Conservation (phyloP, 2,888 invertebrate genomes). For the Cerastis leucographa region DNA sequence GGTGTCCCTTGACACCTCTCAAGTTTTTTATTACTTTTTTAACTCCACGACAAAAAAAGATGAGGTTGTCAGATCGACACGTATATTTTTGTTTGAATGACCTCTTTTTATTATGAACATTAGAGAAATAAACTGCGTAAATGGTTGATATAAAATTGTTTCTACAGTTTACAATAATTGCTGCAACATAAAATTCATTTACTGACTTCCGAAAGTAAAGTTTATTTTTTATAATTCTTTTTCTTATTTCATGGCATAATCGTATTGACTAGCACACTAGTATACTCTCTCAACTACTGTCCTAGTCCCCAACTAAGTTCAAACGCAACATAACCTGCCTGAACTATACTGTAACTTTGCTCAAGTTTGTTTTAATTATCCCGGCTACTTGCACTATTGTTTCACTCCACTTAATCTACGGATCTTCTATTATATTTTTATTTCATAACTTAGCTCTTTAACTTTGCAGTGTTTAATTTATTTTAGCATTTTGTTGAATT, state of each 20-base stretch:
- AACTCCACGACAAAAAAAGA: no score
- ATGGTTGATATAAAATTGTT: no score
- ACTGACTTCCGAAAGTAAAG: no score
- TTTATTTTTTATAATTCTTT: no score
- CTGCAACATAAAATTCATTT: no score
- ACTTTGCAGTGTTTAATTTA: slow-evolving; percentile 28
- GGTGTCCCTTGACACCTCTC: no score
- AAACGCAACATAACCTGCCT: slow-evolving; percentile 45
- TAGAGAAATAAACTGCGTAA: no score
- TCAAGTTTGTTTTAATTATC: slow-evolving; percentile 74
- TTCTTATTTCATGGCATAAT: background rate
- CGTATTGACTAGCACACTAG: background rate
- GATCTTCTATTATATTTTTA: slow-evolving; percentile 56
- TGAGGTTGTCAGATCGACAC: no score
- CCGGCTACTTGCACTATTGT: slow-evolving; percentile 63
- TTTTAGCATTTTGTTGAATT: background rate
- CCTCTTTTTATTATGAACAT: no score
- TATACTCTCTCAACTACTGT: slow-evolving; percentile 9
- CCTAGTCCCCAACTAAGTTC: background rate
- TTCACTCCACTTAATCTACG: slow-evolving; percentile 59
- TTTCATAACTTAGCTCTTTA: slow-evolving; percentile 35
- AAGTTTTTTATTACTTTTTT: no score
- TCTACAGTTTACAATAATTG: no score
- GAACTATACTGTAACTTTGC: slow-evolving; percentile 51
- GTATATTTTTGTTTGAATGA: no score